Evolutionary conservation across 2,113 vertebrate species (phyloP), one percentile per base, ranked within the genome.

Genomic region (Sprattus sprattus): DNA sequence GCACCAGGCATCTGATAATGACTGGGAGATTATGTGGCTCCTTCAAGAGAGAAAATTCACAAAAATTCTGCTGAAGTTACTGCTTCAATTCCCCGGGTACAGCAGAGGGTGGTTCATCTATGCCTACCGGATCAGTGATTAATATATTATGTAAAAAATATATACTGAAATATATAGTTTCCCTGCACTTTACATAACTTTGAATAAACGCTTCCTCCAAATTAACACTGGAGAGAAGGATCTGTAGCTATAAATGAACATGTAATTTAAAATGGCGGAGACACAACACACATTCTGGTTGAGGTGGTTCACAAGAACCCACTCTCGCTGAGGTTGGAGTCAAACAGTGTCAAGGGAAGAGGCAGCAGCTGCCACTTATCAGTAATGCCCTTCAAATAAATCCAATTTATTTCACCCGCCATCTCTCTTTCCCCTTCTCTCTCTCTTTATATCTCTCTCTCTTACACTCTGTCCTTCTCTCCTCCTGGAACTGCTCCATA

Each of bases 321-420:
- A 32, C 25, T 39, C 15, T 78, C 32, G 28, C 11, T 78, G 11
- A 78, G 71, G 28, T 78, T 39, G 11, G 15, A 25, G 83, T 82
- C 84, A 85, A 90, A 85, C 28, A 54, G 84, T 11, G 2, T 81
- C 85, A 84, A 85, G 86, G 83, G 45, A 4, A 44, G 7, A 67
- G 80, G 88, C 86, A 91, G 88, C 89, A 89, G 89, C 89, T 89
- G 91, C 83, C 83, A 90, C 88, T 89, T 90, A 84, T 88, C 85
- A 85, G 89, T 85, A 88, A 89, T 87, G 83, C 85, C 90, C 84
- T 86, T 49, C 88, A 89, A 87, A 90, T 87, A 22, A 90, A 91
- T 91, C 88, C 87, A 75, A 91, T 89, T 85, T 91, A 92, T 91
- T 91, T 88, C 86, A 87, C 85, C 89, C 87, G 84, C 84, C 54